Evolutionary conservation across 1,140 invertebrate species (phyloP), one percentile per base, ranked within the genome.

Genomic region (Macrocentrus cingulum): DNA sequence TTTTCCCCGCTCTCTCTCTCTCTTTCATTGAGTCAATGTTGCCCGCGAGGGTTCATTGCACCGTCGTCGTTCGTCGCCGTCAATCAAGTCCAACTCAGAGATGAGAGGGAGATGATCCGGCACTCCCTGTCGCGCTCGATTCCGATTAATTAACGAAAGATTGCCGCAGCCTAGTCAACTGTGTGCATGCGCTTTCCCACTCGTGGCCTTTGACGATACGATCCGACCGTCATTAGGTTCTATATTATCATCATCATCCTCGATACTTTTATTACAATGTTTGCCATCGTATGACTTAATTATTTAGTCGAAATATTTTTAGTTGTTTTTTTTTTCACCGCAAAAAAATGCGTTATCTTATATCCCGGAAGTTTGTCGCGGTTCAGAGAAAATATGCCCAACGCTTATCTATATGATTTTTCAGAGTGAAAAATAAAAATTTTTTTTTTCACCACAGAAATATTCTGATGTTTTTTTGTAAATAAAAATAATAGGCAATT

Each of bases 31-130:
- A 60, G 53, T 60, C 50, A 60, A 55, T 23, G 41, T 49, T 49
- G 44, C 45, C 41, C 29, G 60, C n/a, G n/a, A n/a, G 56, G 60
- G 69, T 67, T 70, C 69, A 66, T 69, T 70, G 69, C 66, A 69
- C 69, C 39, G 64, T 63, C 39, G 64, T 63, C 62, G 64, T 59
- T 62, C 51, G 62, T 50, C 57, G 63, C 62, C 63, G 64, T 66
- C 69, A 68, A 70, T 68, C 60, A 69, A 68, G 50, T 60, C 63
- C 67, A 62, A 63, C 60, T 66, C 37, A 46, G 48, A 52, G 42
- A 45, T 20, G 49, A 54, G 55, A 45, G 39, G 37, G 49, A 44
- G 22, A 41, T 34, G 25, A 25, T 6, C 16, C 23, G 11, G 13
- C 13, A 8, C 36, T 4, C 36, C 3, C 36, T 8, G 36, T 13